Evolutionary conservation across 2,888 invertebrate species (phyloP).

Genomic region (Adelognathus sp.): DNA sequence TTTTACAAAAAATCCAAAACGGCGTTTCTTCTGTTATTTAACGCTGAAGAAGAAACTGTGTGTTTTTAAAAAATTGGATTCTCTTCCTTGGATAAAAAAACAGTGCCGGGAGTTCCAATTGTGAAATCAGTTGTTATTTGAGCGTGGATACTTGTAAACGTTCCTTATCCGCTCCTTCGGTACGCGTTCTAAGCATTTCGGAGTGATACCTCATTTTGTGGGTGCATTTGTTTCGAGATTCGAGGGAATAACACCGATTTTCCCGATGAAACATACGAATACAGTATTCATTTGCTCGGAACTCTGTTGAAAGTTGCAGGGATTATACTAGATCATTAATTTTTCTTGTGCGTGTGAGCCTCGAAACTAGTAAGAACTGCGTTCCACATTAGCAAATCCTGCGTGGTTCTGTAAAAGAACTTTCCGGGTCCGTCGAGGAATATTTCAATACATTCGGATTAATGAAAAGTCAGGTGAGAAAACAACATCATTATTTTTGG

Average conservation of each 20-base stretch:
- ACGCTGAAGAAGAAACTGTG: not conserved
- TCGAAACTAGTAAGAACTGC: not conserved
- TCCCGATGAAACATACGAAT: too few relatives aligned
- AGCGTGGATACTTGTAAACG: not conserved
- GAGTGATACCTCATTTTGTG: not conserved
- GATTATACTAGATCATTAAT: too few relatives aligned
- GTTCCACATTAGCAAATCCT: not conserved
- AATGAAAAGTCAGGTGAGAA: conserved; percentile 39
- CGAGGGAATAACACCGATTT: not conserved
- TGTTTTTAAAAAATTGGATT: not conserved
- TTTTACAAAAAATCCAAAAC: conserved; percentile 7
- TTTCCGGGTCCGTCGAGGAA: conserved; percentile 19
- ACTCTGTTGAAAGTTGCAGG: too few relatives aligned
- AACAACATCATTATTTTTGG: not conserved
- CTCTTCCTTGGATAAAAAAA: not conserved
- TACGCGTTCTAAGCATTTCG: not conserved
- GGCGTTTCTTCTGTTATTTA: not conserved
- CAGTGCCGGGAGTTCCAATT: not conserved
- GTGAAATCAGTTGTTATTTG: not conserved
- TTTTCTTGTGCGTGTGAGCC: not conserved
- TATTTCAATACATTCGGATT: conserved; percentile 60
- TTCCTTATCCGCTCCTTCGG: not conserved
- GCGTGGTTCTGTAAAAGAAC: not conserved
- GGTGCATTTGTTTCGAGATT: not conserved
- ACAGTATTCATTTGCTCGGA: not conserved